Evolutionary conservation across 35 echinoderm and acorn worm species (phyloP).

Genomic region (Hemicentrotus pulcherrimus): DNA sequence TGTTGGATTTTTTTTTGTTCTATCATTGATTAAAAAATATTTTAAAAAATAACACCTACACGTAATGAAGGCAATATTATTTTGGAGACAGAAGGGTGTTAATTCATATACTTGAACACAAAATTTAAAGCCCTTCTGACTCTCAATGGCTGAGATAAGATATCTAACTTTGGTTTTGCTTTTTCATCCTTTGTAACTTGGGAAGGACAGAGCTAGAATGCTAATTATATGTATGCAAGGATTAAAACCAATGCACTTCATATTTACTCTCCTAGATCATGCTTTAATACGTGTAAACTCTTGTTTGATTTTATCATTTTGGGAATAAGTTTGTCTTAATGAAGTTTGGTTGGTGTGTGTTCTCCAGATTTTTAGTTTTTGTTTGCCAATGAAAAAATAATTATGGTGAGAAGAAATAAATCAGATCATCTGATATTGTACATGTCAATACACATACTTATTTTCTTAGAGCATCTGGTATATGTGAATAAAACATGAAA

Average conservation of each 20-base stretch:
- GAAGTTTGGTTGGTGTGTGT: background rate
- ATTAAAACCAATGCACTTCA: background rate
- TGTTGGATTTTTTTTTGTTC: no score
- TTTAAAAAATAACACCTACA: no score
- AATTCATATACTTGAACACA: no score
- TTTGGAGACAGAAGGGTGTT: no score
- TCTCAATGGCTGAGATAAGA: no score
- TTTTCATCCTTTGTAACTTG: background rate
- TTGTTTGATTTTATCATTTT: background rate
- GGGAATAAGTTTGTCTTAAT: background rate
- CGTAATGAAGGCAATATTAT: no score
- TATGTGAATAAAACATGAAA: conserved; percentile 14
- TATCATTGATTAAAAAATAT: no score
- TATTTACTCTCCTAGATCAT: background rate
- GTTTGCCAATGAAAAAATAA: background rate
- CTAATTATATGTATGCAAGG: background rate
- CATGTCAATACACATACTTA: background rate
- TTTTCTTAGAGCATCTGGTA: background rate
- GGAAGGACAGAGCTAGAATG: background rate
- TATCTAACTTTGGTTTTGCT: no score
- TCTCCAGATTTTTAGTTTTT: background rate
- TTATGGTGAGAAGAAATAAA: background rate
- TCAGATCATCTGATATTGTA: background rate
- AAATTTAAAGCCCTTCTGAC: no score
- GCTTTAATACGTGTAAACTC: background rate